A percentile compares a stretch with the other conserved stretches of the same genome.
phyloP scores from a whole-genome alignment of 2,113 vertebrate genomes.

The Stomatorhinus ivindoensis region DNA sequence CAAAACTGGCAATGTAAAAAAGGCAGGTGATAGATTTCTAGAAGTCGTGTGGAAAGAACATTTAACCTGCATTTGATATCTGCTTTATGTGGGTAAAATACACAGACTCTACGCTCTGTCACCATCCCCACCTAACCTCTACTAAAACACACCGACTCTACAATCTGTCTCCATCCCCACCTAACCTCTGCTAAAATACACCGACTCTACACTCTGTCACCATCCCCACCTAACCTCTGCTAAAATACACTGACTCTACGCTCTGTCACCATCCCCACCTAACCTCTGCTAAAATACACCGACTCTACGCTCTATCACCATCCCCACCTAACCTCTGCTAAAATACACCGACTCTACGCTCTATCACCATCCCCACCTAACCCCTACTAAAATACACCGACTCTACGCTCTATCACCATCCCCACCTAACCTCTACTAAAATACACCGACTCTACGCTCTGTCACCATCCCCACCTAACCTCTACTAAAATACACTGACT shows the following conservation, averaged over 20 bases:
- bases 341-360: too few species aligned
- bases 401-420: too few species aligned
- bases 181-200: neutral
- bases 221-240: too few species aligned
- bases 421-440: too few species aligned
- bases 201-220: neutral
- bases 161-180: neutral
- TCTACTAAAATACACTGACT: neutral
- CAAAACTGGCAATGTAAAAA: neutral
- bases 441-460: neutral
- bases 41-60: neutral
- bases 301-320: too few species aligned
- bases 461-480: too few species aligned
- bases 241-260: neutral
- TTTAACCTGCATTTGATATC: neutral
- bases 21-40: neutral
- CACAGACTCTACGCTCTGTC: neutral
- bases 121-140: neutral
- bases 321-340: too few species aligned
- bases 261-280: neutral
- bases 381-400: too few species aligned
- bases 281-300: too few species aligned
- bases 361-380: too few species aligned
- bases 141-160: neutral
- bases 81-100: neutral